phyloP scores from a whole-genome alignment of 64 coral and sea anemone genomes.

The Montipora foliosa region DNA sequence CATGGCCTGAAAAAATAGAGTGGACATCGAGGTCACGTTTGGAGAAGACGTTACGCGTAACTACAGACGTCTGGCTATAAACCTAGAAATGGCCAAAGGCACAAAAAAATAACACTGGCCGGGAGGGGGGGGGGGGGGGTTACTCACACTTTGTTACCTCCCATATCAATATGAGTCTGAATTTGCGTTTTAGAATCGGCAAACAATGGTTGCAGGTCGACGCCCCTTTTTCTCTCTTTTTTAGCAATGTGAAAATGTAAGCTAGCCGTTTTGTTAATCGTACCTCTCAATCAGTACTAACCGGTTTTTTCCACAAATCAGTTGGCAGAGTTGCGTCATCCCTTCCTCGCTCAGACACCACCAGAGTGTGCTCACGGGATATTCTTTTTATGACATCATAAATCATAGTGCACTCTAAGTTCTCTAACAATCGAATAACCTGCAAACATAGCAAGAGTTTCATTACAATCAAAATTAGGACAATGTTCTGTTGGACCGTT shows the following conservation, averaged over 20 bases:
- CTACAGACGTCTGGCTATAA: no score
- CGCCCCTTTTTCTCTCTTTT: background rate
- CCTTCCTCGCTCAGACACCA: conserved; percentile 93
- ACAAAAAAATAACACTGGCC: no score
- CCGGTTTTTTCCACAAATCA: conserved; percentile 97
- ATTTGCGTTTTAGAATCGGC: no score
- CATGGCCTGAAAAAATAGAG: conserved; percentile 73
- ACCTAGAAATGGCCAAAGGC: no score
- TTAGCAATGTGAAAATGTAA: no score
- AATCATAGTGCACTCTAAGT: conserved; percentile 96
- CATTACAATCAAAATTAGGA: background rate
- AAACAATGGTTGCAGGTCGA: no score
- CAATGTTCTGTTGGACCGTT: background rate
- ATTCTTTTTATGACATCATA: conserved; percentile 94
- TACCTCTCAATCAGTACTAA: background rate
- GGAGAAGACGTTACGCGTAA: background rate
- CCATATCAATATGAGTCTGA: no score
- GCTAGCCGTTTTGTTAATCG: no score
- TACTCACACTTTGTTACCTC: no score
- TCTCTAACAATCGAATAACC: conserved; percentile 88
- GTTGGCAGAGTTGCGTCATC: conserved; percentile 96
- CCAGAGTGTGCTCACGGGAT: conserved; percentile 97
- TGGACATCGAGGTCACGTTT: background rate
- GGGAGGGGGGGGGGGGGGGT: no score
- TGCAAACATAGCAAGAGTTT: conserved; percentile 8